Evolutionary conservation across 37 sponge, comb jelly and placozoan genomes (phyloP).

Genomic region (Aphrocallistes beatrix): DNA sequence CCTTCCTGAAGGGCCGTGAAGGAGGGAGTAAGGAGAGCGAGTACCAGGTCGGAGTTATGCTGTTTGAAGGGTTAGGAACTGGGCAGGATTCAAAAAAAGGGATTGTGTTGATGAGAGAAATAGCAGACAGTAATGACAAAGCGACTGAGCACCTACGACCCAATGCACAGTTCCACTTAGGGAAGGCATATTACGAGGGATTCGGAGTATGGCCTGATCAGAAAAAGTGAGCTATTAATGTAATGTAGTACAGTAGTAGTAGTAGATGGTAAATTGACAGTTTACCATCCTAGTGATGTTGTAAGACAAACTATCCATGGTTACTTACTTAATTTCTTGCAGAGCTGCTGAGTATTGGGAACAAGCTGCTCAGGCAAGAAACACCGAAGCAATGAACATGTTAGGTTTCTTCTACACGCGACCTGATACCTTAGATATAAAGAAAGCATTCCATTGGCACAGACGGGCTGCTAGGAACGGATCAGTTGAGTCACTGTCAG

Average conservation of each 20-base stretch:
- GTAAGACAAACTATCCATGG: too few relatives aligned
- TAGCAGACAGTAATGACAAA: constrained; percentile 20
- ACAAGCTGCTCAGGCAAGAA: constrained; percentile 19
- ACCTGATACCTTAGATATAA: constrained; percentile 27
- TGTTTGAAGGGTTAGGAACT: constrained; percentile 39
- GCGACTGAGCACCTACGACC: constrained; percentile 26
- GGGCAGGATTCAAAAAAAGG: constrained; percentile 31
- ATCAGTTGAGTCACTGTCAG: constrained; percentile 32
- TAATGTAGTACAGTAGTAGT: too few relatives aligned
- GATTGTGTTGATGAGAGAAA: constrained; percentile 23
- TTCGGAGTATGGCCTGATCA: constrained; percentile 32
- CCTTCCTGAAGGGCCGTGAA: background rate
- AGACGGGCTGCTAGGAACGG: constrained; percentile 37
- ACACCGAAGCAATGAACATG: constrained; percentile 27
- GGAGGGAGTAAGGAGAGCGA: constrained; percentile 22
- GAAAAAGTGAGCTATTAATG: background rate
- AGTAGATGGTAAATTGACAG: too few relatives aligned
- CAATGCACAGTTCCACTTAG: constrained; percentile 36
- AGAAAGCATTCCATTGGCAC: constrained; percentile 46
- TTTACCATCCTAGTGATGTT: too few relatives aligned
- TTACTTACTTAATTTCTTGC: too few relatives aligned
- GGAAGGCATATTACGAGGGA: constrained; percentile 36
- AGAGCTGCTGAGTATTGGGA: constrained; percentile 27
- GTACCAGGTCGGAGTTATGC: constrained; percentile 37
- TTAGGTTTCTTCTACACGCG: constrained; percentile 41